These are phyloP conservation scores for Azorinus chamasolen DNA, from an alignment of 2,888 invertebrate genomes.

Conservation along the genomic window DNA sequence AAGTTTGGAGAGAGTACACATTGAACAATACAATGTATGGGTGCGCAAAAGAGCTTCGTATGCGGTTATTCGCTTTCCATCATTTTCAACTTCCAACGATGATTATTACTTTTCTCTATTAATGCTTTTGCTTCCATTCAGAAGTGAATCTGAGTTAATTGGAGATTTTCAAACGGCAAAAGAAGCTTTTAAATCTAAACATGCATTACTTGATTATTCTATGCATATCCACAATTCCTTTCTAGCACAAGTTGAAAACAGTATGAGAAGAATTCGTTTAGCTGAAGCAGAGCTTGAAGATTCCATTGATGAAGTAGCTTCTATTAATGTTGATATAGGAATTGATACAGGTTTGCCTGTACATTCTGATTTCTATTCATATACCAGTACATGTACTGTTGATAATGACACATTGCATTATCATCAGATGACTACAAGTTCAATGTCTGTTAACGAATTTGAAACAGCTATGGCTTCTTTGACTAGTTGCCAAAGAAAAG, in stretches of 20 bases:
- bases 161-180: neutral
- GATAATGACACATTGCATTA: neutral
- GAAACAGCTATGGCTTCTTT: neutral
- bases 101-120: conserved; percentile 39
- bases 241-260: conserved; percentile 11
- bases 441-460: conserved; percentile 25
- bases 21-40: neutral
- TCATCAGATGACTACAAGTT: conserved; percentile 16
- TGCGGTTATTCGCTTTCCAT: conserved; percentile 19
- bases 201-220: neutral
- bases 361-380: neutral
- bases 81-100: conserved; percentile 24
- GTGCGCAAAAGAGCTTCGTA: neutral
- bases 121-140: conserved; percentile 25
- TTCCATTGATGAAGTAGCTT: neutral
- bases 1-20: no score
- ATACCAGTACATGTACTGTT: no score
- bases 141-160: conserved; percentile 14
- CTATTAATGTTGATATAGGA: no score
- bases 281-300: neutral
- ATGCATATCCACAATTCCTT: neutral
- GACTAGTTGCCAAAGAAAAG: conserved; percentile 14
- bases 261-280: conserved; percentile 4
- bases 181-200: conserved; percentile 28
- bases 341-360: neutral